Base-by-base conservation (phyloP, 1,140 invertebrate species). In the Bombus impatiens region DNA sequence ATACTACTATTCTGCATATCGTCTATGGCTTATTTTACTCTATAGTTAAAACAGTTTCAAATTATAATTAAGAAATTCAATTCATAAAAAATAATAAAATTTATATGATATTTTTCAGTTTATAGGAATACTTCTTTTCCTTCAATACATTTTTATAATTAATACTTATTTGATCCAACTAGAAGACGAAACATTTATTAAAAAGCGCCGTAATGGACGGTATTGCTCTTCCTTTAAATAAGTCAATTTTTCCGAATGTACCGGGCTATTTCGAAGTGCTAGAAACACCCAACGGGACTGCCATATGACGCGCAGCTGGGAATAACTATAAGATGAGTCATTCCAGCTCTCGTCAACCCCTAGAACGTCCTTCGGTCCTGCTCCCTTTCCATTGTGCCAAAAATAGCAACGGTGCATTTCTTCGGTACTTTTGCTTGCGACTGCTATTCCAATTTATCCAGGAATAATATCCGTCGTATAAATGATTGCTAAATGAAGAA, bases 231-330 rank as follows among this genome's bases (percentile, higher is more conserved):
- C 25, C 9, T 0, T 40, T 18, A 35, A 74, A 13, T 37, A 44
- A 53, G 47, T 65, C 40, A 40, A 28, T 75, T 44, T 25, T 65
- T 28, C 13, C 18, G 3, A 37, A 10, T 15, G 18, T 9, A 84
- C 72, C 44, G 4, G 53, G 57, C 28, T 37, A 80, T 40, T 40
- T 74, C 47, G 5, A 68, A 70, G 9, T 35, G 18, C 22, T 35
- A 70, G 35, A 78, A 88, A 62, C 15, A 76, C 15, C 47, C 42
- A 80, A 53, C n/a, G n/a, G 22, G 32, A 47, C 59, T 57, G 74
- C 86, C 88, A 88, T 80, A 82, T 90, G 89, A 90, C 88, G 67
- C 71, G 76, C 88, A 90, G 88, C 86, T 90, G 88, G 82, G n/a
- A 86, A 86, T 86, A 79, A 71, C 65, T 78, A 15, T 53, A n/a